phyloP scores from a whole-genome alignment of 2,888 invertebrate species.

The Pristionchus fissidentatus region DNA sequence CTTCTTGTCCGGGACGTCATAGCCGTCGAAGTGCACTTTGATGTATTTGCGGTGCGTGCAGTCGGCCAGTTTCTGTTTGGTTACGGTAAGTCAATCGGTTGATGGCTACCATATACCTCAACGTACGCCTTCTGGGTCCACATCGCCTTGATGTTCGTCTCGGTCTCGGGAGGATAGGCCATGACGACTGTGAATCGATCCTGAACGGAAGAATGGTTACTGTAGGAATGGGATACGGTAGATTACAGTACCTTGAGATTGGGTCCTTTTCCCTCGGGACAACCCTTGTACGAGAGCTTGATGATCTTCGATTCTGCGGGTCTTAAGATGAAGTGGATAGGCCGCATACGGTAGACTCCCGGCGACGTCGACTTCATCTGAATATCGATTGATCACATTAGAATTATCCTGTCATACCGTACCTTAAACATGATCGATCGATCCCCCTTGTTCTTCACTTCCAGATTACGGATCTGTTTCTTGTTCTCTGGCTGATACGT shows the following conservation, averaged over 20 bases:
- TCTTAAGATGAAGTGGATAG: not conserved
- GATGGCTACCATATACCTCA: not conserved
- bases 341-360: not conserved
- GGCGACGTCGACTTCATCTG: slow-evolving; percentile 1
- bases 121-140: not conserved
- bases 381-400: not conserved
- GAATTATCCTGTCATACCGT: no score
- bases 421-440: not conserved
- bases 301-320: not conserved
- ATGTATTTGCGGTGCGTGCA: not conserved
- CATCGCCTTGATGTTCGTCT: not conserved
- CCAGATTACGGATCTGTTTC: slow-evolving; percentile 2
- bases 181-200: slow-evolving; percentile 7
- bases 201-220: not conserved
- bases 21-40: not conserved
- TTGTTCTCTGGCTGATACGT: not conserved
- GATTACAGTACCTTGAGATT: slow-evolving; percentile 17
- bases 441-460: slow-evolving; percentile 12
- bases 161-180: slow-evolving; percentile 7
- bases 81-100: not conserved
- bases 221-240: not conserved
- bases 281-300: slow-evolving; percentile 10
- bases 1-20: slow-evolving; percentile 10
- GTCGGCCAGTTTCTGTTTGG: not conserved
- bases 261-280: slow-evolving; percentile 7